Evolutionary conservation across 2,113 vertebrate genomes (phyloP).

Genomic region (Balaeniceps rex): DNA sequence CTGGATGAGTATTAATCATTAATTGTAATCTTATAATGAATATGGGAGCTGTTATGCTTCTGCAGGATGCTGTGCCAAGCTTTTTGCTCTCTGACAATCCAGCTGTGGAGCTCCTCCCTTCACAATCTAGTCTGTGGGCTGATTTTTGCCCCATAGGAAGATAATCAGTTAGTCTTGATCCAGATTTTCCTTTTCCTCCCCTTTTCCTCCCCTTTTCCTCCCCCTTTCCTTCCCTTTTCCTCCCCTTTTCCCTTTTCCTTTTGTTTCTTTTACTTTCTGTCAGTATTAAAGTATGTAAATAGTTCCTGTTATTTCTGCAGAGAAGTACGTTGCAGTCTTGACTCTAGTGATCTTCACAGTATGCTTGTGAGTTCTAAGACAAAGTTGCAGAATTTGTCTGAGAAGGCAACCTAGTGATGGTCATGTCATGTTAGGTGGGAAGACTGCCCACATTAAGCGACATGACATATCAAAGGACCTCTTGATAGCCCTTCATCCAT

Average conservation of each 20-base stretch:
- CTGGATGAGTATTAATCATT: background rate
- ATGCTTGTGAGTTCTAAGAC: background rate
- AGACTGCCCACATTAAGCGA: background rate
- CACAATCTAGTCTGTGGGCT: background rate
- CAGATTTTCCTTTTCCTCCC: background rate
- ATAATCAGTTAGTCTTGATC: background rate
- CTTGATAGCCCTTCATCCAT: background rate
- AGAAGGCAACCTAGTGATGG: background rate
- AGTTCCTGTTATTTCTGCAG: background rate
- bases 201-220: background rate
- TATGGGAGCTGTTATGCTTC: background rate
- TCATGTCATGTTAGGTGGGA: background rate
- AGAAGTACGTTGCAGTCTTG: background rate
- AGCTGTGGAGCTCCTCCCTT: background rate
- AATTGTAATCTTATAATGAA: background rate
- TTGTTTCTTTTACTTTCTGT: background rate
- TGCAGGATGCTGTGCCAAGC: background rate
- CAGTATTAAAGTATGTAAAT: background rate
- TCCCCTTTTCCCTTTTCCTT: background rate
- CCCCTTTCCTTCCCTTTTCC: background rate
- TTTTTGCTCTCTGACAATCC: background rate
- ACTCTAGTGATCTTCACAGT: background rate
- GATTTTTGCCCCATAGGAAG: background rate
- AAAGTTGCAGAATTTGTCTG: background rate
- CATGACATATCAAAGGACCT: background rate